Conservation (phyloP, 2,888 invertebrate genomes). For the Schizaphis graminum region DNA sequence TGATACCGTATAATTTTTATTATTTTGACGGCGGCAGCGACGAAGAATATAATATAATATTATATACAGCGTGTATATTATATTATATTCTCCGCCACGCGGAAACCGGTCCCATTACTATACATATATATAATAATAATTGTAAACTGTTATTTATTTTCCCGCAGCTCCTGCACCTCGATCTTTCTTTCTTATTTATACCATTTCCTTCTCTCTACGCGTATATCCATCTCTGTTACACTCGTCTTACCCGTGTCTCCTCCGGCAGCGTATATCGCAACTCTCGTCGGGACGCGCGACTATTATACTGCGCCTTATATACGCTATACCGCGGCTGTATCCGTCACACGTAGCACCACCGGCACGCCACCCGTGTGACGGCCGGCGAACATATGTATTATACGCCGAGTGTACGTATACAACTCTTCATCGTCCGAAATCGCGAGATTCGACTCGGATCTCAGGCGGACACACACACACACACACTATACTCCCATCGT, state of each 20-base stretch:
- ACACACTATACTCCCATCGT: not conserved
- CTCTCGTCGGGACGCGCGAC: not conserved
- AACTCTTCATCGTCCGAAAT: not conserved
- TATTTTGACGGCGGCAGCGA: conserved; percentile 55
- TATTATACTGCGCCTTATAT: not conserved
- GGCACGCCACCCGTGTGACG: not conserved
- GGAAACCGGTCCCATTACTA: conserved; percentile 65
- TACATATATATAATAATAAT: conserved; percentile 41
- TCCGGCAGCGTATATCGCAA: not conserved
- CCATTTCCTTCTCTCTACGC: not conserved
- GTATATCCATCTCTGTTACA: not conserved
- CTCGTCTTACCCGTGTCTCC: not conserved
- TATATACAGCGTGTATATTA: not conserved
- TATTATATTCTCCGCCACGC: not conserved
- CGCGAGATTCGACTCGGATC: not conserved
- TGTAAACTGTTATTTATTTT: conserved; percentile 61
- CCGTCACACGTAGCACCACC: not conserved
- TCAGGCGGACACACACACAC: not conserved
- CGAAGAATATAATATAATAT: conserved; percentile 18
- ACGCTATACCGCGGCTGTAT: not conserved
- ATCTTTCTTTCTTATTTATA: not conserved
- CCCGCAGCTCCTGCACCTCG: not conserved
- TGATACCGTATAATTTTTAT: conserved; percentile 64
- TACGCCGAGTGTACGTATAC: not conserved
- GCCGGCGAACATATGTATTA: not conserved